These are phyloP conservation scores for Leontopithecus rosalia DNA, from an alignment of 2,797 vertebrate species.

Conservation along the genomic window DNA sequence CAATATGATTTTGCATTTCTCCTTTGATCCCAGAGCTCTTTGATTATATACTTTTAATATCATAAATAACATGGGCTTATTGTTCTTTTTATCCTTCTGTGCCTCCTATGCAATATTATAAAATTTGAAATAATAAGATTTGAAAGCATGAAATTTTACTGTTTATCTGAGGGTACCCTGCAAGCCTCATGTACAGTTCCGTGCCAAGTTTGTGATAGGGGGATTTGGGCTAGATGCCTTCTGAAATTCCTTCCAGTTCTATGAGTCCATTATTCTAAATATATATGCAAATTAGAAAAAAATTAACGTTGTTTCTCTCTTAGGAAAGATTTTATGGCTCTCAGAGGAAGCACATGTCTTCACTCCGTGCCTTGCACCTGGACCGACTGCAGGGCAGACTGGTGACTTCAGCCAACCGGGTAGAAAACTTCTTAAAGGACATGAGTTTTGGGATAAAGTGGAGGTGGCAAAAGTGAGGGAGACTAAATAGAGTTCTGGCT, in stretches of 20 bases:
- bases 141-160: conserved; percentile 42
- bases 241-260: conserved; percentile 44
- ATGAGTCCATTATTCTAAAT: background rate
- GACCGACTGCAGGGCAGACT: background rate
- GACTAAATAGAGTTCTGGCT: background rate
- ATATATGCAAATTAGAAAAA: background rate
- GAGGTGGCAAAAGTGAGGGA: background rate
- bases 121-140: conserved; percentile 39
- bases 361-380: background rate
- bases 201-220: background rate
- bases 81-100: conserved; percentile 21
- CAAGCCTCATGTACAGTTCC: background rate
- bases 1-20: conserved; percentile 32
- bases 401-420: background rate
- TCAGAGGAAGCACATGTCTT: background rate
- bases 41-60: conserved; percentile 36
- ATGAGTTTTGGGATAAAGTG: background rate
- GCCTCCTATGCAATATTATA: background rate
- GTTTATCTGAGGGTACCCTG: background rate
- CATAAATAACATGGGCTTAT: background rate
- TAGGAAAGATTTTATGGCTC: background rate
- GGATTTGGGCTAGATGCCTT: background rate
- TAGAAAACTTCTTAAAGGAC: background rate
- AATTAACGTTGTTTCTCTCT: background rate
- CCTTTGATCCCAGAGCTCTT: conserved; percentile 10